Evolutionary conservation across 1,140 invertebrate species (phyloP).

Genomic region (Whitmania pigra): DNA sequence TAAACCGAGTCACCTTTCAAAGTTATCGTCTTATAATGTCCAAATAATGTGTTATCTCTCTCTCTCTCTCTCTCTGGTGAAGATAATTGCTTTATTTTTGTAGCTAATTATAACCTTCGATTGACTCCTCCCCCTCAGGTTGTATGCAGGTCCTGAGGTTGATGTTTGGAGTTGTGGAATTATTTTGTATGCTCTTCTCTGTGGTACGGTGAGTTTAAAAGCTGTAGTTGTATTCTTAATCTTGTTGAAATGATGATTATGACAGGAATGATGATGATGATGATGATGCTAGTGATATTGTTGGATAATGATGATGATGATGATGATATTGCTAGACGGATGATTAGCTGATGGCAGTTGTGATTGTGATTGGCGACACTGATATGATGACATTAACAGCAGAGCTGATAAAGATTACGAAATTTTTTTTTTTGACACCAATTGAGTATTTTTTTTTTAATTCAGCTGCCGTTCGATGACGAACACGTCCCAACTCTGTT

Average conservation of each 20-base stretch:
- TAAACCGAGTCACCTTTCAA: too few species aligned
- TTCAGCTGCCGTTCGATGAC: slow-evolving; percentile 81
- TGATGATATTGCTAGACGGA: too few species aligned
- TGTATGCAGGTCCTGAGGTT: slow-evolving; percentile 93
- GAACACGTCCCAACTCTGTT: slow-evolving; percentile 96
- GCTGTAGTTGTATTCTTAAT: neutral
- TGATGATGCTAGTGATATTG: too few species aligned
- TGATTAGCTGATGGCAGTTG: too few species aligned
- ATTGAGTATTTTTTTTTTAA: slow-evolving; percentile 15
- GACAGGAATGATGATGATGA: too few species aligned
- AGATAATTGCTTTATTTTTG: neutral
- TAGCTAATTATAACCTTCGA: neutral
- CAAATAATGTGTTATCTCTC: slow-evolving; percentile 14
- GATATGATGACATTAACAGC: too few species aligned
- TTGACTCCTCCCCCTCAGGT: slow-evolving; percentile 29
- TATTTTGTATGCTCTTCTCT: slow-evolving; percentile 91
- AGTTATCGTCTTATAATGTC: too few species aligned
- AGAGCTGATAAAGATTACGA: too few species aligned
- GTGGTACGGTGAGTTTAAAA: slow-evolving; percentile 61
- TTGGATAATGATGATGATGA: too few species aligned
- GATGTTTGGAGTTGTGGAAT: slow-evolving; percentile 99
- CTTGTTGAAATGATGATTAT: too few species aligned
- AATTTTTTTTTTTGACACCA: neutral
- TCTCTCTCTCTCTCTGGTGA: too few species aligned
- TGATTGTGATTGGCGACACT: too few species aligned